Evolutionary conservation across 2,113 vertebrate species (phyloP).

Genomic region (Thamnophis sirtalis): DNA sequence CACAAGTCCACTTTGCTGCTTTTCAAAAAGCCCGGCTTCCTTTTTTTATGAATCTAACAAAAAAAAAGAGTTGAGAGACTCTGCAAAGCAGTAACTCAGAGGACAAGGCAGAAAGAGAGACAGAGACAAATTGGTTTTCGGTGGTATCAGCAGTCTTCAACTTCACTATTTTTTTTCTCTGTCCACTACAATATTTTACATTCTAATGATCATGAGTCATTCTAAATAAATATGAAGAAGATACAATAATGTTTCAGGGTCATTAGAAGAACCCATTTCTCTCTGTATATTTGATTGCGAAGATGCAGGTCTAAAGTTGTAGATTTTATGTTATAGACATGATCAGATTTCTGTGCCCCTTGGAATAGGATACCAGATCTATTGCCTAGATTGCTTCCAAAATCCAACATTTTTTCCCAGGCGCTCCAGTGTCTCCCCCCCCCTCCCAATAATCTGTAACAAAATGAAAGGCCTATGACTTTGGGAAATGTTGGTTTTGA

Average conservation of each 20-base stretch:
- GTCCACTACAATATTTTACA: neutral
- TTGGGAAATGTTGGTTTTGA: neutral
- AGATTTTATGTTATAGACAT: neutral
- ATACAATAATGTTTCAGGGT: neutral
- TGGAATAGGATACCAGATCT: neutral
- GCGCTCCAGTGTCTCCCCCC: too few relatives aligned
- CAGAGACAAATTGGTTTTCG: neutral
- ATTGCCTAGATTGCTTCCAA: neutral
- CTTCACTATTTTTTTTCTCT: neutral
- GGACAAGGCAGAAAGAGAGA: neutral
- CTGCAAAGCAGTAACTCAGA: neutral
- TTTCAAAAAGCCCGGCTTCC: conserved; percentile 39
- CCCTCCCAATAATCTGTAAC: neutral
- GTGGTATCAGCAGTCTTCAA: neutral
- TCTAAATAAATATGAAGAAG: neutral
- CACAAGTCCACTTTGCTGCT: conserved; percentile 24
- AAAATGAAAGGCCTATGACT: neutral
- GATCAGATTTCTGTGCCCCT: neutral
- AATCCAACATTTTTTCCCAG: neutral
- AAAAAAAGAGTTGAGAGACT: neutral
- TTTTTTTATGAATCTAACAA: conserved; percentile 1
- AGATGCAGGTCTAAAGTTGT: neutral
- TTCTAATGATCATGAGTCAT: neutral
- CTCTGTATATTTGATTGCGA: neutral
- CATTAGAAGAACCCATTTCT: neutral